Percentiles rank a stretch among this genome's conserved stretches.
phyloP scores from a whole-genome alignment of 2,113 vertebrate species.

The Xenus cinereus region DNA sequence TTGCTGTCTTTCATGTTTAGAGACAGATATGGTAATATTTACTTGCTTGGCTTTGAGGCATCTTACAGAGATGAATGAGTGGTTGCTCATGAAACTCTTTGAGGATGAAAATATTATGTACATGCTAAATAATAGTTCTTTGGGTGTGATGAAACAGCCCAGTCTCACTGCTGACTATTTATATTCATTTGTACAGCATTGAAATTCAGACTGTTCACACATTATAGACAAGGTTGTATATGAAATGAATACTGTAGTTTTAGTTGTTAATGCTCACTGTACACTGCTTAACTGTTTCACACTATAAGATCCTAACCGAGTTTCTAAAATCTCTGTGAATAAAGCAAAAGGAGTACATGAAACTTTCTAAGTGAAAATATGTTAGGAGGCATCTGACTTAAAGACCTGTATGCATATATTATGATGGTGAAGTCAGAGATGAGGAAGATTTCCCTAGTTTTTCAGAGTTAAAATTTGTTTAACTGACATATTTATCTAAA shows the following conservation, averaged over 20 bases:
- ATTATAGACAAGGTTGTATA: background rate
- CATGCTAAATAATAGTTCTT: background rate
- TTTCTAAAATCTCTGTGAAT: background rate
- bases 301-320: background rate
- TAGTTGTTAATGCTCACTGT: background rate
- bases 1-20: conserved; percentile 34
- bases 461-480: background rate
- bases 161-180: background rate
- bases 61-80: background rate
- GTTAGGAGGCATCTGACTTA: background rate
- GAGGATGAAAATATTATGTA: conserved; percentile 9
- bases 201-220: background rate
- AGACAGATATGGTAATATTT: conserved; percentile 4
- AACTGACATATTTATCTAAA: background rate
- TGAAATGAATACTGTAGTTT: background rate
- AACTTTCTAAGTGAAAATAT: background rate
- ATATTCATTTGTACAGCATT: background rate
- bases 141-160: background rate
- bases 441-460: background rate
- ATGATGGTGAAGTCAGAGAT: background rate
- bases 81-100: background rate
- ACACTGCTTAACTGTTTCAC: background rate
- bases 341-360: background rate
- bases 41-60: background rate
- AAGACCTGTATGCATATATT: background rate